Percentiles rank a stretch among this genome's conserved stretches.
phyloP scores from a whole-genome alignment of 2,797 vertebrate species.

The Malurus splendens region DNA sequence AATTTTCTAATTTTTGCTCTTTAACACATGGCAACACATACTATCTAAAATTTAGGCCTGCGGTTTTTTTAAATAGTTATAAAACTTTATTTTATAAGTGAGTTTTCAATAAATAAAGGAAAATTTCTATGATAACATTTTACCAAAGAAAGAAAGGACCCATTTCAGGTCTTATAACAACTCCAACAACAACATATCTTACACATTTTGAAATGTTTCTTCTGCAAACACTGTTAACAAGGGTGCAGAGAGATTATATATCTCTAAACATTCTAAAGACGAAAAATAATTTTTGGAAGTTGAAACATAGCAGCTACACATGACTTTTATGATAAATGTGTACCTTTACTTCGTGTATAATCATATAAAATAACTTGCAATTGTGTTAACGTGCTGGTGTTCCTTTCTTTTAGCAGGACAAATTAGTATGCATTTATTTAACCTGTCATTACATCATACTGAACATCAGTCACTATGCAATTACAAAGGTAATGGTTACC shows the following conservation, averaged over 20 bases:
- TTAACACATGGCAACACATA: neutral
- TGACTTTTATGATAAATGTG: neutral
- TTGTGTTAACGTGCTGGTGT: conserved; percentile 25
- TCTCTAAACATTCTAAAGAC: neutral
- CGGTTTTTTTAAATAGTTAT: neutral
- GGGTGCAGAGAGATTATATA: neutral
- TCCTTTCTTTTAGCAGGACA: conserved; percentile 34
- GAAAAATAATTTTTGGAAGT: neutral
- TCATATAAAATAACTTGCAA: conserved; percentile 33
- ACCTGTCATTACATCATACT: conserved; percentile 64
- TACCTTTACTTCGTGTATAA: conserved; percentile 18
- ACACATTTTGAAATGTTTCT: neutral
- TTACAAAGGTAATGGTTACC: conserved; percentile 63
- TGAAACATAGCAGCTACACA: conserved; percentile 10
- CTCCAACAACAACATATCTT: neutral
- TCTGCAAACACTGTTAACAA: neutral
- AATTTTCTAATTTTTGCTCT: neutral
- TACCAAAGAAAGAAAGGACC: neutral
- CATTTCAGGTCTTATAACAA: neutral
- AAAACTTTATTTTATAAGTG: neutral
- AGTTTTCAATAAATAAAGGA: neutral
- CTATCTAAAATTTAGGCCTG: neutral
- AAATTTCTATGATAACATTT: neutral
- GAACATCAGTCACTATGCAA: conserved; percentile 53
- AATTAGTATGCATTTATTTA: conserved; percentile 58